A percentile compares a stretch with the other conserved stretches of the same genome.
These are phyloP conservation scores for Diacarnus erythraeanus DNA, from an alignment of 37 sponge, comb jelly and placozoan genomes.

Conservation along the genomic window DNA sequence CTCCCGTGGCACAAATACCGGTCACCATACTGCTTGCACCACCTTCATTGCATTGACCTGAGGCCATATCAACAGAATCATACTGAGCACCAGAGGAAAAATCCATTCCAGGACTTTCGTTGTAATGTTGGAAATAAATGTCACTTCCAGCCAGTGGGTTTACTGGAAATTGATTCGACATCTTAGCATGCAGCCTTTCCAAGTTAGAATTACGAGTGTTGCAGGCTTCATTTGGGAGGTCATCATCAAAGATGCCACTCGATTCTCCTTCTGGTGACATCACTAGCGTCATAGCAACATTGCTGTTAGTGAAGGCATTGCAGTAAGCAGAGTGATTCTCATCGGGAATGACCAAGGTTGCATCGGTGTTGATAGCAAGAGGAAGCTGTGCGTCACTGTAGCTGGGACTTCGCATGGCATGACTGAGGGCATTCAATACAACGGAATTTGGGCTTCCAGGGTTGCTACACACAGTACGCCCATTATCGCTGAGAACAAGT, in stretches of 20 bases:
- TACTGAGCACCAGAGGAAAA: neutral
- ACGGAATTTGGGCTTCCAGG: neutral
- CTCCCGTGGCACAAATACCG: neutral
- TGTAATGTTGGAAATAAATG: neutral
- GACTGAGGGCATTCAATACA: neutral
- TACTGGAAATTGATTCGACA: neutral
- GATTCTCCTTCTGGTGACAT: neutral
- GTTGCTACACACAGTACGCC: neutral
- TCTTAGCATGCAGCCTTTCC: neutral
- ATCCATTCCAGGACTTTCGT: neutral
- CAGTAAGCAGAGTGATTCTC: neutral
- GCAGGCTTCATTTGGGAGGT: neutral
- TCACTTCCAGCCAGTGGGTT: neutral
- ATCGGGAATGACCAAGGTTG: neutral
- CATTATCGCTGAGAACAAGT: neutral
- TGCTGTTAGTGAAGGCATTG: neutral
- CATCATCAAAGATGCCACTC: neutral
- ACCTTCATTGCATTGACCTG: neutral
- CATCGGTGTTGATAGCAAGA: neutral
- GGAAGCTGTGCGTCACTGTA: neutral
- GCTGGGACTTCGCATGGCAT: neutral
- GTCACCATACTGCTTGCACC: neutral
- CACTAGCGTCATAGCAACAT: neutral
- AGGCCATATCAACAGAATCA: neutral
- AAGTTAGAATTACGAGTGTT: neutral